Base-by-base conservation (phyloP, 1,140 invertebrate species). In the Drosophila neocordata region DNA sequence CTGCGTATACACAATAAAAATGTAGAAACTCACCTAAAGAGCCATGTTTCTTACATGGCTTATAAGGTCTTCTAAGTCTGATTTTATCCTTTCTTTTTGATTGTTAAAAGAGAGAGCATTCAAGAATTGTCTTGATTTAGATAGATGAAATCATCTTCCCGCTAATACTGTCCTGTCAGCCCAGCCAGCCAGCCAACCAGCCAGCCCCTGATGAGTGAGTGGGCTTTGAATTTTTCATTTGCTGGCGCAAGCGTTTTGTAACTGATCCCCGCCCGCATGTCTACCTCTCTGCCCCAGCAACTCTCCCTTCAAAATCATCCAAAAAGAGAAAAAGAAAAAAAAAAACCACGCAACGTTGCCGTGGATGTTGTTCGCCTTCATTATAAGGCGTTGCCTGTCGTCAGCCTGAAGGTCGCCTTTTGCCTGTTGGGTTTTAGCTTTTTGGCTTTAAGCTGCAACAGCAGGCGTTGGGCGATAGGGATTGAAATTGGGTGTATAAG, bases 371-470 rank as follows among this genome's bases (percentile, higher is more conserved):
- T 48, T 15, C 9, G 41, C 53, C 65, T 73, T 76, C 59, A 73
- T 77, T 73, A 77, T 63, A 72, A 77, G 69, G 60, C 56, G 76
- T 15, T 68, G 68, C 56, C 65, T 80, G 81, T 60, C 83, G 81
- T 60, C 83, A 65, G 64, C 73, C 73, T 76, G 82, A 85, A 85
- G 82, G 82, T 82, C 83, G 83, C 51, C 61, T 18, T 37, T 44
- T 64, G 70, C 22, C 77, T 65, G 38, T 37, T 58, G 69, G 65
- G 73, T 70, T 67, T 69, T 66, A 61, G 77, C 68, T 64, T 52
- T 63, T 63, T 63, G 13, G 48, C 53, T 79, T 73, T 60, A 64
- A 59, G 69, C 60, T 59, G 44, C 48, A 35, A 48, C 11, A 24
- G 69, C 60, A 27, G 24, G 62, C 67, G 48, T 24, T 35, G 38